Percentiles rank a stretch among this genome's conserved stretches.
phyloP scores from a whole-genome alignment of 2,113 vertebrate species.

The Oceanodroma tethys region DNA sequence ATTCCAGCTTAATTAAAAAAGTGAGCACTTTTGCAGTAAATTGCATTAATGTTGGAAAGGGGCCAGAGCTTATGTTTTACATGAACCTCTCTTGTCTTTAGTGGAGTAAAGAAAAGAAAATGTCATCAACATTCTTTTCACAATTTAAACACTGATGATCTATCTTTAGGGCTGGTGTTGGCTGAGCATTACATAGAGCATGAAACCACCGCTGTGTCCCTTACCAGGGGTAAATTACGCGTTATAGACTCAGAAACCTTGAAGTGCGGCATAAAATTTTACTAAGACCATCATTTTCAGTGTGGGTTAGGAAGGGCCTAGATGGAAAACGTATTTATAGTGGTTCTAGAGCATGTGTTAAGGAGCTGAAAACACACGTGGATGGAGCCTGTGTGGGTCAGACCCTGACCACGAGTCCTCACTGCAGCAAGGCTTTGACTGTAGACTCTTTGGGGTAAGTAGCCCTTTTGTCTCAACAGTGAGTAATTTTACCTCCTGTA shows the following conservation, averaged over 20 bases:
- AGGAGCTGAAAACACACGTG: not conserved
- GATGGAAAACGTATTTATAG: not conserved
- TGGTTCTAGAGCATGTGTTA: not conserved
- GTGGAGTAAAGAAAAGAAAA: constrained; percentile 31
- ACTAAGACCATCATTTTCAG: constrained; percentile 1
- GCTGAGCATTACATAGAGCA: not conserved
- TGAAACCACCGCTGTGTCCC: not conserved
- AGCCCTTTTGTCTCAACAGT: not conserved
- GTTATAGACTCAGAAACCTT: not conserved
- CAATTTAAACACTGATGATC: constrained; percentile 40
- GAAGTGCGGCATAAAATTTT: not conserved
- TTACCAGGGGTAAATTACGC: constrained; percentile 2
- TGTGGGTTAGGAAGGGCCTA: not conserved
- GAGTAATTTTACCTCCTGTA: not conserved
- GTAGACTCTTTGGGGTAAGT: not conserved
- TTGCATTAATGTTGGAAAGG: constrained; percentile 34
- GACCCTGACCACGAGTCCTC: not conserved
- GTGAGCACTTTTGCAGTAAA: constrained; percentile 48
- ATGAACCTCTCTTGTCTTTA: constrained; percentile 48
- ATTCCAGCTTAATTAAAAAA: constrained; percentile 58
- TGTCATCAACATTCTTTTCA: constrained; percentile 57
- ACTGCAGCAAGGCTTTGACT: not conserved
- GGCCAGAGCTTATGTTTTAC: constrained; percentile 54
- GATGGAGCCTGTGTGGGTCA: not conserved
- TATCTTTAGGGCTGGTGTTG: constrained; percentile 10